Percentiles rank a stretch among this genome's conserved stretches.
phyloP scores from a whole-genome alignment of 1,140 invertebrate genomes.

The Arctopsyche grandis region DNA sequence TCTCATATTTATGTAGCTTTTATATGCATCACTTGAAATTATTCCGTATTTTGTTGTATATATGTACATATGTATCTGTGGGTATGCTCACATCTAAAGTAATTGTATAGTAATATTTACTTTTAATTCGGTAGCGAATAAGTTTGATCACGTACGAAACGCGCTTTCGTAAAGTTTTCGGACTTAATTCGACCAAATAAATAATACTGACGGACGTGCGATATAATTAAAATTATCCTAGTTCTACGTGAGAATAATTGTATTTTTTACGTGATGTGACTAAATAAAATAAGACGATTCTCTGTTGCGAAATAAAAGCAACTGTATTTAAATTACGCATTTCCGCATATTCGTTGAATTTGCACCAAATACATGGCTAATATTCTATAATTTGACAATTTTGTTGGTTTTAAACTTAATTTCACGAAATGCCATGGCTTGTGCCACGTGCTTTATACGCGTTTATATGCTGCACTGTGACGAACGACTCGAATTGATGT shows the following conservation, averaged over 20 bases:
- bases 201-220: not conserved
- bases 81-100: not conserved
- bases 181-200: not conserved
- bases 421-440: not conserved
- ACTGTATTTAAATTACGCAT: too few relatives aligned
- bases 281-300: too few relatives aligned
- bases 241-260: too few relatives aligned
- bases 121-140: not conserved
- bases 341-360: too few relatives aligned
- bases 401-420: not conserved
- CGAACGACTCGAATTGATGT: not conserved
- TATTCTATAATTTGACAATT: not conserved
- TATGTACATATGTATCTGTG: slow-evolving; percentile 1
- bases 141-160: not conserved
- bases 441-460: not conserved
- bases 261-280: too few relatives aligned
- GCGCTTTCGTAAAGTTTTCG: not conserved
- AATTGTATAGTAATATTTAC: not conserved
- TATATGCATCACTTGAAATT: not conserved
- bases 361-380: not conserved
- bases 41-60: not conserved
- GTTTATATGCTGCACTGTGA: not conserved
- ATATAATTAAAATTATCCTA: not conserved
- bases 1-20: not conserved
- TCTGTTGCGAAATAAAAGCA: too few relatives aligned